Evolutionary conservation across 2,113 vertebrate genomes (phyloP), one percentile per base, ranked within the genome.

Genomic region (Raja brachyura): DNA sequence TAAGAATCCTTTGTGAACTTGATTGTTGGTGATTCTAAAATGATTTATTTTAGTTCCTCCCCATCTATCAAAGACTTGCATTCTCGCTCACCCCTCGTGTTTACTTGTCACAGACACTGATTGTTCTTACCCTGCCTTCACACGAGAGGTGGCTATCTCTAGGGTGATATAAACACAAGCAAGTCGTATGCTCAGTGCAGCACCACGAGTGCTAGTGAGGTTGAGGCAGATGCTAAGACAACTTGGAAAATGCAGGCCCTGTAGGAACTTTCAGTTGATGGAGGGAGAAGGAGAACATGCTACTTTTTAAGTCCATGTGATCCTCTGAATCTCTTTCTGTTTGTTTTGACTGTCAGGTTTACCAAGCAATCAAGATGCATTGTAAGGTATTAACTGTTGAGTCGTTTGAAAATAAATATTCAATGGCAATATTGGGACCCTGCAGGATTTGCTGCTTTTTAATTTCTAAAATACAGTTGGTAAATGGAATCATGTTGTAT

Each of bases 351-450:
- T 81, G 78, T 81, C 59, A 63, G 83, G 61, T 88, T 88, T 88
- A 61, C 59, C 83, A 88, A 88, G 83, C 20, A 88, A 66, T 88
- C 59, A 88, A 28, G 83, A 88, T 63, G 56, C 83, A 63, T 88
- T 88, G 83, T 59, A 66, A 63, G 14, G 59, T 59, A 63, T 66
- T 66, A 66, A 31, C 14, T 63, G 83, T 86, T 59, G 20, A 59
- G 9, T 14, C 28, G 54, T 28, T 61, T 86, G 25, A 7, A n/a
- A n/a, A 10, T n/a, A 22, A 22, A 48, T 22, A 56, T 83, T 83
- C 25, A n/a, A n/a, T 66, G n/a, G 22, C 10, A 5, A 2, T 14
- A 11, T 22, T 63, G 59, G 31, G 59, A n/a, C n/a, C 28, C n/a
- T 88, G 13, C 13, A 66, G 14, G 59, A 31, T 31, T 4, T 86